Evolutionary conservation across 2,888 invertebrate species (phyloP), one percentile per base, ranked within the genome.

Genomic region (Corythucha ciliata): DNA sequence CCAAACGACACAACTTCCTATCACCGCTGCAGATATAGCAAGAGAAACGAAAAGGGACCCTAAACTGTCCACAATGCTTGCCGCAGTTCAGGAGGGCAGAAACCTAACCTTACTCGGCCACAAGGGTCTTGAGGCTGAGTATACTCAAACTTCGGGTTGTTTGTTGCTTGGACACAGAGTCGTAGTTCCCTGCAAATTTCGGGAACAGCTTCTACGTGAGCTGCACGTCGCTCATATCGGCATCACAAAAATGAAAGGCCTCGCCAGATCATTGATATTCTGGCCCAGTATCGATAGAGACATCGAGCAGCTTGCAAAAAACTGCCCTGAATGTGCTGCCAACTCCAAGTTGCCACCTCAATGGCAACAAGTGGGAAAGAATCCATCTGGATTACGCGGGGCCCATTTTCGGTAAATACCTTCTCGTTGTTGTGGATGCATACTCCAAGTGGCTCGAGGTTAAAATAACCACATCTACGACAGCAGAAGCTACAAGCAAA

Each of bases 381-480:
- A 56, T 61, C 2, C 61, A 62, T 37, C 40, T 52, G 3, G 60
- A 62, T 50, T 61, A 55, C 29, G 40, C 54, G 27, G 58, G 54
- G 1, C 39, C 52, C n/a, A 49, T 58, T 4, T 21, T 53, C 52
- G 33, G 46, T 4, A 48, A 54, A 21, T 58, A 55, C 4, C 59
- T 59, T 21, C 36, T 62, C 5, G 36, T 64, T 2, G 18, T 63
- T 2, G 48, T 63, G 0, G 61, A 63, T 39, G 56, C 63, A 1
- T 51, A 57, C 32, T 58, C 56, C 0, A 61, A 63, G 27, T 62
- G 59, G 61, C 56, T 55, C 2, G 60, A 61, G 48, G 56, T 62
- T 0, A 41, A 58, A 1, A 44, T 52, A 14, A 50, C 47, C 3
- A 47, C 12, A 44, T 33, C 54, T 50, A 16, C 56, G 55, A 33